Evolutionary conservation across 92 coral and sea anemone genomes (phyloP), one percentile per base, ranked within the genome.

Genomic region (Epizoanthus illoricatus): DNA sequence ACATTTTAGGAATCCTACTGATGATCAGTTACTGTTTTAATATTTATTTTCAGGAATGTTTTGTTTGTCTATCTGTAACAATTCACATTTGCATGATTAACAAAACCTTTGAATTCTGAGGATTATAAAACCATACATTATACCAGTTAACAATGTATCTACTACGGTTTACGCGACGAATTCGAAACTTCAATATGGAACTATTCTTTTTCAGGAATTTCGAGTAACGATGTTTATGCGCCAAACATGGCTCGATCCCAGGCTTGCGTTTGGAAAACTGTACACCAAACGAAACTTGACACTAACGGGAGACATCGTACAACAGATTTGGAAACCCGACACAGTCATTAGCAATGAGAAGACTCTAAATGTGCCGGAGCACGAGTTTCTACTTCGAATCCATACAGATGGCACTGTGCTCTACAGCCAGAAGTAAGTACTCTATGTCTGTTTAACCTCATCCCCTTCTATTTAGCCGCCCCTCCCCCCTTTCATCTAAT

Each of bases 321-420:
- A 93, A 12, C 98, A 92, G 76, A 89, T 95, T 57, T 95, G 98
- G 98, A 80, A 89, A 62, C 98, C 98, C 7, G 98, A 92, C 61
- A 92, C 97, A 1, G 94, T 93, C 75, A 89, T 95, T 10, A 92
- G 91, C 80, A 93, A 95, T 81, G 98, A 95, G 82, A 95, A 93
- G 79, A 90, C 97, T 18, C 90, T 92, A 49, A 43, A 54, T 55
- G 88, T 91, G 20, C 97, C 97, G 1, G 87, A 90, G 23, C 78
- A 86, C 61, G 94, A 91, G 83, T 95, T 95, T 68, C 84, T 89
- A 33, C 92, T 95, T 17, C 88, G 88, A 39, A 59, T 95, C 16
- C 57, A 8, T 39, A 75, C 93, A 54, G 88, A 85, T 60, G 98
- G 97, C 64, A 83, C 19, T 62, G 56, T 94, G 18, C 74, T 89